A percentile compares a stretch with the other conserved stretches of the same genome.
Conservation (phyloP, 1,140 invertebrate species). For the Amyelois transitella region DNA sequence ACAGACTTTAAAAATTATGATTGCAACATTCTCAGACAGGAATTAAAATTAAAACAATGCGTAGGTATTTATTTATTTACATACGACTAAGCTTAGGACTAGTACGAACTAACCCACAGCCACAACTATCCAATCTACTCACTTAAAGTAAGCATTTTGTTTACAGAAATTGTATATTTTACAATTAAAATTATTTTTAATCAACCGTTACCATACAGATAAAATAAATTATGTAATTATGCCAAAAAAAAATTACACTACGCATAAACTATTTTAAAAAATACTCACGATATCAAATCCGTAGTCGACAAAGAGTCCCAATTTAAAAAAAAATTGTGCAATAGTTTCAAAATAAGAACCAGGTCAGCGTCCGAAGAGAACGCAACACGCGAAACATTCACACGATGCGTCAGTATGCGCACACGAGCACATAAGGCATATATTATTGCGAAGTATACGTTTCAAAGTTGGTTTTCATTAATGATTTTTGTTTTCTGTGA, state of each 20-base stretch:
- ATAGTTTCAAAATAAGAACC: slow-evolving; percentile 25
- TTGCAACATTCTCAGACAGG: too few relatives aligned
- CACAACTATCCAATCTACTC: too few relatives aligned
- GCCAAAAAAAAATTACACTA: background rate
- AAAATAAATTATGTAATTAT: background rate
- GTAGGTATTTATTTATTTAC: too few relatives aligned
- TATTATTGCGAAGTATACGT: slow-evolving; percentile 21
- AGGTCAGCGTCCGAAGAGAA: slow-evolving; percentile 7
- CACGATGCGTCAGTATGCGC: too few relatives aligned
- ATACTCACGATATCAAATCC: background rate
- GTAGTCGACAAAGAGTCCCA: background rate
- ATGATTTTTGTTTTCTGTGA: slow-evolving; percentile 31
- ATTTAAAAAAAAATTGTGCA: slow-evolving; percentile 31
- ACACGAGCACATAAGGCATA: slow-evolving; percentile 21
- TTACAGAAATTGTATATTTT: too few relatives aligned
- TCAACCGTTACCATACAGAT: background rate
- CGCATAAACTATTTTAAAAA: background rate
- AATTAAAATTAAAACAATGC: too few relatives aligned
- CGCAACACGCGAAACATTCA: too few relatives aligned
- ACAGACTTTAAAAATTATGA: too few relatives aligned
- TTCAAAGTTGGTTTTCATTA: slow-evolving; percentile 37
- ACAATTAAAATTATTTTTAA: background rate
- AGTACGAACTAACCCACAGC: too few relatives aligned
- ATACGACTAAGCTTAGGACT: too few relatives aligned
- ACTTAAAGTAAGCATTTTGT: too few relatives aligned